These are phyloP conservation scores for Muschampia staudingeri DNA, from an alignment of 2,888 invertebrate species.

Conservation along the genomic window DNA sequence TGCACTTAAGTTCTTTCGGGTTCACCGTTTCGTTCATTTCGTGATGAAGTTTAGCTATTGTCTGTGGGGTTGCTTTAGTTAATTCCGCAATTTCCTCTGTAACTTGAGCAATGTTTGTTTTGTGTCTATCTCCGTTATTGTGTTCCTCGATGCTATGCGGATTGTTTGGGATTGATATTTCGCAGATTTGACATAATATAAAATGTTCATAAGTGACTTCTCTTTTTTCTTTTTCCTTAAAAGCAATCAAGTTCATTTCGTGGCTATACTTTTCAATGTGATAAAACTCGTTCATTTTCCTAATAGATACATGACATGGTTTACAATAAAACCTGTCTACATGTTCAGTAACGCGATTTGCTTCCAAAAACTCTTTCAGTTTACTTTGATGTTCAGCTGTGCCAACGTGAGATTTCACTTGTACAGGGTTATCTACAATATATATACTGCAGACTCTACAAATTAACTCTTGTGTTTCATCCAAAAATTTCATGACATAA, in stretches of 20 bases:
- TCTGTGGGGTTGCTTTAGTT: neutral
- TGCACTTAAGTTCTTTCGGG: conserved; percentile 34
- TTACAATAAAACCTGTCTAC: conserved; percentile 41
- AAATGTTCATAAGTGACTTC: neutral
- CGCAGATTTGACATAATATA: conserved; percentile 42
- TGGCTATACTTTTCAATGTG: conserved; percentile 49
- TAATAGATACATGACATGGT: conserved; percentile 42
- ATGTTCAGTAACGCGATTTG: neutral
- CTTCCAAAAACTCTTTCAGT: neutral
- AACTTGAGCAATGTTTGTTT: conserved; percentile 13
- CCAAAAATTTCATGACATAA: conserved; percentile 41
- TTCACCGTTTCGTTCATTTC: conserved; percentile 27
- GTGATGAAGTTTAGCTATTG: neutral
- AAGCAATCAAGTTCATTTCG: conserved; percentile 8
- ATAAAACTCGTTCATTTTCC: conserved; percentile 48
- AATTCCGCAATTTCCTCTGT: neutral
- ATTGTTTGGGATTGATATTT: conserved; percentile 47
- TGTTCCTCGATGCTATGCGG: conserved; percentile 37
- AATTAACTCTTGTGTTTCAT: neutral
- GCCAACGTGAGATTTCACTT: conserved; percentile 33
- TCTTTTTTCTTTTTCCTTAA: neutral
- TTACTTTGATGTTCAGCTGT: conserved; percentile 16
- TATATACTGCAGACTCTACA: conserved; percentile 52
- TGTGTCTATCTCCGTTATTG: conserved; percentile 40
- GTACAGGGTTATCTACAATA: conserved; percentile 5